Percentiles rank a stretch among this genome's conserved stretches.
phyloP scores from a whole-genome alignment of 2,797 vertebrate genomes.

The Esox masquinongy region DNA sequence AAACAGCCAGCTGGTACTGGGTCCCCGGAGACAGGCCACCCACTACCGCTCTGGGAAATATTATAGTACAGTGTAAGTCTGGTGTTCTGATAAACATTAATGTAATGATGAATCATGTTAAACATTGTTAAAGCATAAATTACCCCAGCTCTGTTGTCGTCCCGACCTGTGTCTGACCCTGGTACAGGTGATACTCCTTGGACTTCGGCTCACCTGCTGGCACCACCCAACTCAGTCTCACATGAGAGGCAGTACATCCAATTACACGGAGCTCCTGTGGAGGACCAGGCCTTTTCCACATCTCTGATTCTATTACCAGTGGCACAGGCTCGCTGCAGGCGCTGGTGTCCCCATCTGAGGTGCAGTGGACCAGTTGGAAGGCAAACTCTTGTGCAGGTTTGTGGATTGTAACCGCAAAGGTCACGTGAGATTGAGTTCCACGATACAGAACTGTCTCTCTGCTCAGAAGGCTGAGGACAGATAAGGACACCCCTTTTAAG shows the following conservation, averaged over 20 bases:
- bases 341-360: slow-evolving; percentile 50
- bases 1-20: slow-evolving; percentile 46
- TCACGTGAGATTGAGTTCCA: slow-evolving; percentile 45
- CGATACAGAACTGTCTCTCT: slow-evolving; percentile 44
- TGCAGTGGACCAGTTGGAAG: slow-evolving; percentile 49
- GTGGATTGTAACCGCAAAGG: slow-evolving; percentile 32
- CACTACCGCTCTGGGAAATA: slow-evolving; percentile 41
- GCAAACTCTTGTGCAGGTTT: slow-evolving; percentile 22
- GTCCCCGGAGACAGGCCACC: slow-evolving; percentile 46
- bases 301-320: slow-evolving; percentile 26
- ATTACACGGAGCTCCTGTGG: slow-evolving; percentile 49
- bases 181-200: slow-evolving; percentile 47
- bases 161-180: slow-evolving; percentile 38
- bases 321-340: slow-evolving; percentile 46
- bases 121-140: background rate
- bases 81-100: background rate
- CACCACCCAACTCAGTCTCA: slow-evolving; percentile 51
- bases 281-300: slow-evolving; percentile 24
- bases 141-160: slow-evolving; percentile 45
- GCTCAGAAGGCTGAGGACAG: slow-evolving; percentile 49
- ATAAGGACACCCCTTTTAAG: background rate
- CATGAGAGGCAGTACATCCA: slow-evolving; percentile 51
- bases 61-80: background rate
- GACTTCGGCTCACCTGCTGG: slow-evolving; percentile 32
- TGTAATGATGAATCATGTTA: too few species aligned